phyloP scores from a whole-genome alignment of 2,113 vertebrate genomes.

The Apodemus speciosus region DNA sequence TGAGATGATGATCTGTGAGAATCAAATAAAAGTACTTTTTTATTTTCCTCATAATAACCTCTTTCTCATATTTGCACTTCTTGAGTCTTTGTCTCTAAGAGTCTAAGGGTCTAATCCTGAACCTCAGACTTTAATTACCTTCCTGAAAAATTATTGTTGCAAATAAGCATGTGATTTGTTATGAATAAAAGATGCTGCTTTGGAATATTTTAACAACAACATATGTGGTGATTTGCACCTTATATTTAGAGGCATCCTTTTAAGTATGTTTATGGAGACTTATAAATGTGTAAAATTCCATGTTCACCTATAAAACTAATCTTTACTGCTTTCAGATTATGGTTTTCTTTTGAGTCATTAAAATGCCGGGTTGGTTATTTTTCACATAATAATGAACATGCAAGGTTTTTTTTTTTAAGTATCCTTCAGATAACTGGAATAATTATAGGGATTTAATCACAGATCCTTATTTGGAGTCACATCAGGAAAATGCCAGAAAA shows the following conservation, averaged over 20 bases:
- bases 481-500: neutral
- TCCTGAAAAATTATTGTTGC: conserved; percentile 1
- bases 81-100: neutral
- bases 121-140: neutral
- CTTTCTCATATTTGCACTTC: neutral
- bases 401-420: neutral
- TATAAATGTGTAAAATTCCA: conserved; percentile 25
- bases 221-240: conserved; percentile 17
- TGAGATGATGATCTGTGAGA: neutral
- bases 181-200: conserved; percentile 15
- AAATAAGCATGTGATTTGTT: conserved; percentile 42
- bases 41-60: neutral
- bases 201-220: conserved; percentile 50
- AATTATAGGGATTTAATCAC: neutral
- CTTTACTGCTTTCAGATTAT: conserved; percentile 28
- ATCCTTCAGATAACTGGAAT: neutral
- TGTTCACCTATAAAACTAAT: neutral
- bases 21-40: neutral
- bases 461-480: neutral
- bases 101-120: neutral
- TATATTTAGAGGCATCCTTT: conserved; percentile 31
- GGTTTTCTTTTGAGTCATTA: conserved; percentile 11
- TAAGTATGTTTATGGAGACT: conserved; percentile 19
- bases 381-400: neutral
- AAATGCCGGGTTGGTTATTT: conserved; percentile 29